Base-by-base conservation (phyloP, 2,113 vertebrate genomes). In the Phycodurus eques region DNA sequence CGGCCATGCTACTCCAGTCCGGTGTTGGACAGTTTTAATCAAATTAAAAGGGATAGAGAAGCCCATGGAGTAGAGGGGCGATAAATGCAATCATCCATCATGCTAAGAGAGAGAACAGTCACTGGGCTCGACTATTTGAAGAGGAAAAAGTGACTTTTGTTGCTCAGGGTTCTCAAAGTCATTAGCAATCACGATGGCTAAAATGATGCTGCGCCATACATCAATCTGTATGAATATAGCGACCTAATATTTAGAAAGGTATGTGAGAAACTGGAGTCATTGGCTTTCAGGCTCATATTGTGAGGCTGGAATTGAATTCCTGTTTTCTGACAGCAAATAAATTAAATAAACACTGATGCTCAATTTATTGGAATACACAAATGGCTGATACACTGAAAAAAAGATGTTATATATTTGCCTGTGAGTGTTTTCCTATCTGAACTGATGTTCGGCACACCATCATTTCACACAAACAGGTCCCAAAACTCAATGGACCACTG, bases 41-140 rank as follows among this genome's bases (percentile, higher is more conserved):
- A 87, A 87, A 89, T 90, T 88, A 88, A 84, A 81, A 66, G n/a
- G n/a, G 64, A 63, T 76, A 83, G 72, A 35, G 73, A 68, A 79
- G 85, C 76, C 71, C 61, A 80, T 70, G 72, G 77, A 87, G 83
- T 8, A 71, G 75, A 81, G 75, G 68, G 4, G 71, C 39, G 31
- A 78, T 85, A 82, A 87, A 84, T 31, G 31, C 68, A 56, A 51
- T 67, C 85, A 87, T 87, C 80, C 83, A 83, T 91, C 87, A 89
- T 35, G 72, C 72, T 63, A 39, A 39, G 78, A 76, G 80, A 75
- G 76, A 81, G 81, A 64, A 22, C 75, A 74, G 71, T 72, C 69
- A 39, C 71, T 47, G 72, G 72, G 79, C 79, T 62, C 19, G 54
- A 73, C 80, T 80, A 71, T 9, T 56, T 62, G 72, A 79, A 80